phyloP scores from a whole-genome alignment of 2,113 vertebrate genomes.

The Chamaetylas fuelleborni region DNA sequence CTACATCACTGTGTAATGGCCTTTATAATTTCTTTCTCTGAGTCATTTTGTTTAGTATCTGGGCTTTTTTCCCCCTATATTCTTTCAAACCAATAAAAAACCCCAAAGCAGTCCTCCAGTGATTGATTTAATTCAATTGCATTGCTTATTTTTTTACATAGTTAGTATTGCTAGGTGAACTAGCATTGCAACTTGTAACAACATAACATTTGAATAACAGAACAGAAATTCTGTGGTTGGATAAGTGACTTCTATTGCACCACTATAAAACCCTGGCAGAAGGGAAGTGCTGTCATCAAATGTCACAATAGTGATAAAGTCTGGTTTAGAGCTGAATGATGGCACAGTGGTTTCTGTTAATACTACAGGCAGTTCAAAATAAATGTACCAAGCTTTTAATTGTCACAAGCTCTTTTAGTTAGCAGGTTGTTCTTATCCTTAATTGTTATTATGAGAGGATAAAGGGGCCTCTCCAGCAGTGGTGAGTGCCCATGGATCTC shows the following conservation, averaged over 20 bases:
- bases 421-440: background rate
- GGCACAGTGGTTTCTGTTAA: background rate
- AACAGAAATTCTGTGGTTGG: background rate
- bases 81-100: background rate
- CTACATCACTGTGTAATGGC: background rate
- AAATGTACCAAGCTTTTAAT: background rate
- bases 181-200: background rate
- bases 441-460: accelerated
- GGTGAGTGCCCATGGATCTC: too few relatives aligned
- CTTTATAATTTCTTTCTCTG: conserved; percentile 4
- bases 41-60: background rate
- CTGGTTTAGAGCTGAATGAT: background rate
- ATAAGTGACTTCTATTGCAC: background rate
- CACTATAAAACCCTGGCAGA: background rate
- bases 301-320: background rate
- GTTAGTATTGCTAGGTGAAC: background rate
- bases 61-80: background rate
- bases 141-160: background rate
- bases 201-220: background rate
- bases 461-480: background rate
- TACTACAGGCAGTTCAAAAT: background rate
- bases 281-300: background rate
- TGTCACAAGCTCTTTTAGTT: background rate
- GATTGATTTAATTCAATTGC: background rate
- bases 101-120: background rate